Conservation (phyloP, 2,888 invertebrate species). For the Lathronympha strigana region DNA sequence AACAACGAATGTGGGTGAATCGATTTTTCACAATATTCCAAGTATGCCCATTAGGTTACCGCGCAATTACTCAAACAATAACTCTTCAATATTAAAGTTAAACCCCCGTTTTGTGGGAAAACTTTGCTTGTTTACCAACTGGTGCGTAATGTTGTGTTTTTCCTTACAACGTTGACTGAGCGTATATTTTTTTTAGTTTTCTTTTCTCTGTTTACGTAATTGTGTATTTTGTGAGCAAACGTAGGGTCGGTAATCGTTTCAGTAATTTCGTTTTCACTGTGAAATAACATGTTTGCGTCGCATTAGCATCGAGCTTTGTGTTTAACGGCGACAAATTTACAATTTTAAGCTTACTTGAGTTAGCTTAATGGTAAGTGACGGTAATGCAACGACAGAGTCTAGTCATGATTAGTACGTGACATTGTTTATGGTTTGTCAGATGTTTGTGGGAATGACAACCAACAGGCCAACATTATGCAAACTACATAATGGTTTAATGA, state of each 20-base stretch:
- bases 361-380: constrained; percentile 47
- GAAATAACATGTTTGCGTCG: constrained; percentile 52
- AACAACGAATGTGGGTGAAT: constrained; percentile 84
- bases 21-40: constrained; percentile 70
- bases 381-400: neutral
- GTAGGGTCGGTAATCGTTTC: constrained; percentile 65
- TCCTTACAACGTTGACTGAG: constrained; percentile 64
- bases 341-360: constrained; percentile 55
- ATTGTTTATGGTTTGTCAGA: neutral
- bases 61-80: constrained; percentile 76
- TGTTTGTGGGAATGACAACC: neutral
- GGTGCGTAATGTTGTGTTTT: constrained; percentile 67
- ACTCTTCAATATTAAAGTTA: constrained; percentile 75
- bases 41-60: constrained; percentile 71
- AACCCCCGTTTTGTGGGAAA: constrained; percentile 77
- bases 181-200: constrained; percentile 60
- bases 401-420: constrained; percentile 8
- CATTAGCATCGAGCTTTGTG: constrained; percentile 50
- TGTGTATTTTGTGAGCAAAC: constrained; percentile 73
- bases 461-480: neutral
- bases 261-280: constrained; percentile 66
- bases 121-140: constrained; percentile 76
- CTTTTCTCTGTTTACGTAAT: constrained; percentile 74
- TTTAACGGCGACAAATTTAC: constrained; percentile 47
- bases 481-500: neutral